Evolutionary conservation across 2,888 invertebrate genomes (phyloP).

Genomic region (Leptopilina drosophilae): DNA sequence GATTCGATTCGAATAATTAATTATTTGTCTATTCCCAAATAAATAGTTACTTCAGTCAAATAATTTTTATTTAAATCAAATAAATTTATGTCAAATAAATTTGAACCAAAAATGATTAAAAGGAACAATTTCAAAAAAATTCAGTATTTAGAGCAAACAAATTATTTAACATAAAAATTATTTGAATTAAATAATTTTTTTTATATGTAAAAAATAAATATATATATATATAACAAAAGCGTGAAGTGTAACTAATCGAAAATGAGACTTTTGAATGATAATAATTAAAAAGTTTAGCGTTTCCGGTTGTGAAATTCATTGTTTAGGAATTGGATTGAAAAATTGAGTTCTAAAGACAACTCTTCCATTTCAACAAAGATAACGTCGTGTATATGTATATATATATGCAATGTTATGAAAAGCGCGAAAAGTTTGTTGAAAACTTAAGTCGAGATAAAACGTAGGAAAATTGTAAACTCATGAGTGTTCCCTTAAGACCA

Average conservation of each 20-base stretch:
- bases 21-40: no score
- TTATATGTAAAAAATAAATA: no score
- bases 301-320: background rate
- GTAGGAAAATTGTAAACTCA: slow-evolving; percentile 18
- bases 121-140: no score
- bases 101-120: no score
- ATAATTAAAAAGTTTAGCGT: background rate
- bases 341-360: background rate
- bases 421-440: slow-evolving; percentile 11
- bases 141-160: no score
- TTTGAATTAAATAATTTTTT: no score
- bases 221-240: background rate
- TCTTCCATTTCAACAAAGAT: slow-evolving; percentile 6
- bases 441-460: slow-evolving; percentile 33
- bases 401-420: slow-evolving; percentile 14
- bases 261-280: background rate
- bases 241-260: background rate
- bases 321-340: background rate
- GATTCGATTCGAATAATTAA: no score
- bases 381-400: background rate
- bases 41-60: no score
- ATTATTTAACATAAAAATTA: no score
- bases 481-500: slow-evolving; percentile 8
- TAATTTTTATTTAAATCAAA: no score
- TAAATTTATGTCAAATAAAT: no score